Percentiles rank a stretch among this genome's conserved stretches.
Conservation (phyloP, 2,888 invertebrate genomes). For the Dermolepida albohirtum region DNA sequence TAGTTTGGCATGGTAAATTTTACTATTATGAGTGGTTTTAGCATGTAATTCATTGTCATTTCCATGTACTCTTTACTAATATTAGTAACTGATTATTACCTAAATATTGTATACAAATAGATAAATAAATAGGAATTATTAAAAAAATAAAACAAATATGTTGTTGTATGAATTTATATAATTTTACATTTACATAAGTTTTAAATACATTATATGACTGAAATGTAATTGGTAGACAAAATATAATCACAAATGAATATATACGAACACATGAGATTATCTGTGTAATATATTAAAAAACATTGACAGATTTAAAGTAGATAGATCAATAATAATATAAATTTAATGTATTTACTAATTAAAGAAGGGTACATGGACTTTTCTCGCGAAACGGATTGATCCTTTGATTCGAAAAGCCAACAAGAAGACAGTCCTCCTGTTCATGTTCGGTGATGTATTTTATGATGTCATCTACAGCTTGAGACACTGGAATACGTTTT, state of each 20-base stretch:
- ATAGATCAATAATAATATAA: conserved; percentile 10
- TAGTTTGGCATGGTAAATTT: conserved; percentile 17
- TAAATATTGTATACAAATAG: conserved; percentile 42
- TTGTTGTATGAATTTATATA: conserved; percentile 26
- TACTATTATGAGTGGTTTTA: conserved; percentile 25
- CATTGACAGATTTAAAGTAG: background rate
- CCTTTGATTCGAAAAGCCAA: conserved; percentile 94
- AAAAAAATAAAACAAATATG: conserved; percentile 20
- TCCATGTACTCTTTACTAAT: conserved; percentile 29
- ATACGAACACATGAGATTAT: conserved; percentile 20
- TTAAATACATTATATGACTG: conserved; percentile 6
- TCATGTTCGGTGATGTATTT: conserved; percentile 92
- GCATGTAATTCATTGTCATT: conserved; percentile 37
- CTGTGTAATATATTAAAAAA: conserved; percentile 11
- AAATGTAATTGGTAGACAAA: conserved; percentile 7
- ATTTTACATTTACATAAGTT: conserved; percentile 32
- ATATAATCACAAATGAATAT: conserved; percentile 22
- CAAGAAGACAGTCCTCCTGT: conserved; percentile 91
- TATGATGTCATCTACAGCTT: conserved; percentile 92
- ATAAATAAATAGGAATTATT: conserved; percentile 22
- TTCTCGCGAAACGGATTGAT: conserved; percentile 97
- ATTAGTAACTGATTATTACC: conserved; percentile 31
- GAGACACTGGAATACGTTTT: conserved; percentile 87
- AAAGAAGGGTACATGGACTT: conserved; percentile 87
- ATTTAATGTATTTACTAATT: conserved; percentile 60